Conservation (phyloP, 2,113 vertebrate species). For the Mohoua ochrocephala region DNA sequence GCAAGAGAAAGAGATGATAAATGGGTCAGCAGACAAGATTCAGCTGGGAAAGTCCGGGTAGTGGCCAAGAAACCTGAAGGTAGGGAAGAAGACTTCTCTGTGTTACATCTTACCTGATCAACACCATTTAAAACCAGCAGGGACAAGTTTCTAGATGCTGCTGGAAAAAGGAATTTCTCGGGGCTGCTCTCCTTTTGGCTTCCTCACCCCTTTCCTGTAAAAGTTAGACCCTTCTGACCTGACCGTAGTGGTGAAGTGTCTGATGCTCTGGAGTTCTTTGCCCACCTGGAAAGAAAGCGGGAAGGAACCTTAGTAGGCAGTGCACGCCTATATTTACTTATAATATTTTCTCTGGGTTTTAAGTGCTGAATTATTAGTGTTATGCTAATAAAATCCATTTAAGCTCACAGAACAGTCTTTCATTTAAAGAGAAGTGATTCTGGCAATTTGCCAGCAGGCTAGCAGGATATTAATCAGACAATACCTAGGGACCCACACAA, state of each 20-base stretch:
- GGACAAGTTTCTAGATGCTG: background rate
- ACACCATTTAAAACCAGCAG: background rate
- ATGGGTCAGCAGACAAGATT: background rate
- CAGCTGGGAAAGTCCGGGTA: background rate
- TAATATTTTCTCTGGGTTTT: background rate
- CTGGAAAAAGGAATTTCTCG: background rate
- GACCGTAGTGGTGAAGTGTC: background rate
- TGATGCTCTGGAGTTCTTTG: background rate
- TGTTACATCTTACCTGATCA: background rate
- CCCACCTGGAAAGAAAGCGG: background rate
- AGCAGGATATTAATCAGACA: constrained; percentile 49
- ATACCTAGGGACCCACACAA: constrained; percentile 34
- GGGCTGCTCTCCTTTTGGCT: background rate
- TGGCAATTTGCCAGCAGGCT: constrained; percentile 1
- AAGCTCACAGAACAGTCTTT: background rate
- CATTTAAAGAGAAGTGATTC: background rate
- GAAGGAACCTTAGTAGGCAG: background rate
- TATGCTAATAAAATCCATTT: background rate
- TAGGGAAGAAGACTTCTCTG: background rate
- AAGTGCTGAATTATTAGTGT: constrained; percentile 19
- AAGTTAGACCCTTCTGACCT: background rate
- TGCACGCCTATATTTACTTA: background rate
- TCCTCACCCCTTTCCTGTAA: background rate
- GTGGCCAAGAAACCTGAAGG: background rate
- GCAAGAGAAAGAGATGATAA: background rate